Evolutionary conservation across 2,888 invertebrate genomes (phyloP).

Genomic region (Cryptocephalus primarius): DNA sequence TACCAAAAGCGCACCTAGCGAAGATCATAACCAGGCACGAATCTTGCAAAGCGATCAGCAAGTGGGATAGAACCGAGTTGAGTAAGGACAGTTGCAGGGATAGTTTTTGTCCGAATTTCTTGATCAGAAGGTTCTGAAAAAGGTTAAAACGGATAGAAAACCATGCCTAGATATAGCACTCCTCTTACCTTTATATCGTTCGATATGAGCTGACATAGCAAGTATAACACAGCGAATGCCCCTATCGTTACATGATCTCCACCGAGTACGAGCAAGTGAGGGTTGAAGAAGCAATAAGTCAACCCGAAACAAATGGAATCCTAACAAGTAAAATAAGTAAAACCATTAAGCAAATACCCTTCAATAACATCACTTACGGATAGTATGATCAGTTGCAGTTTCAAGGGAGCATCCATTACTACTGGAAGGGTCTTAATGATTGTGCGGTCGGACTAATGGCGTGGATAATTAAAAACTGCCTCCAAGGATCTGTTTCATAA

Average conservation of each 20-base stretch:
- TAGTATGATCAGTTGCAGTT: background rate
- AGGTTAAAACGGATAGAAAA: background rate
- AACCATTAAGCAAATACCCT: background rate
- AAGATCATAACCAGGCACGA: background rate
- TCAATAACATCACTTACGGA: background rate
- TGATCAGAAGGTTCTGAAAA: background rate
- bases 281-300: background rate
- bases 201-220: background rate
- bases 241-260: background rate
- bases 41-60: background rate
- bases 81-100: background rate
- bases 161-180: background rate
- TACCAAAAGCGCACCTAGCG: background rate
- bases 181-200: background rate
- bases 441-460: too few species aligned
- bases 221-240: background rate
- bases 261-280: background rate
- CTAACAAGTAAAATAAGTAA: background rate
- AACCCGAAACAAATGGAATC: background rate
- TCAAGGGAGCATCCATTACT: background rate
- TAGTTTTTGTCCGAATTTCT: background rate
- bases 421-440: too few species aligned
- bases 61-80: background rate
- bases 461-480: too few species aligned
- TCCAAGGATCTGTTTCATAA: too few species aligned